These are phyloP conservation scores for Calameuta filiformis DNA, from an alignment of 2,888 invertebrate species.

Conservation along the genomic window DNA sequence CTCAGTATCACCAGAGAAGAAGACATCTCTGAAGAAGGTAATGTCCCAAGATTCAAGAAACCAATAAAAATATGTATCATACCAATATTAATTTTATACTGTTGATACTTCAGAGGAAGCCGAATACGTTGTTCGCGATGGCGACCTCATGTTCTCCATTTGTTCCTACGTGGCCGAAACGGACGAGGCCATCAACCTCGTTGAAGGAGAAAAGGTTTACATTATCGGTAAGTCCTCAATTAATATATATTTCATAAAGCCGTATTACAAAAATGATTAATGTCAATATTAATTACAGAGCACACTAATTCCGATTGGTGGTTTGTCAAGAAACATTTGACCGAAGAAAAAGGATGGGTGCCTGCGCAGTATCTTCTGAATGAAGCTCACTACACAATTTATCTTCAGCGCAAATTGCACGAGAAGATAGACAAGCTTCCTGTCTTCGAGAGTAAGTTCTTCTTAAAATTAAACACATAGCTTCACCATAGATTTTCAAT, in stretches of 20 bases:
- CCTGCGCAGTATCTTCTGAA: conserved; percentile 90
- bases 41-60: conserved; percentile 21
- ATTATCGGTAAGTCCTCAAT: conserved; percentile 73
- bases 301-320: conserved; percentile 92
- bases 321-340: conserved; percentile 89
- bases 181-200: conserved; percentile 87
- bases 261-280: conserved; percentile 3
- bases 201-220: conserved; percentile 90
- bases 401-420: conserved; percentile 87
- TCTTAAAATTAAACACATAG: background rate
- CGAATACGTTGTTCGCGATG: conserved; percentile 72
- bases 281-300: conserved; percentile 66
- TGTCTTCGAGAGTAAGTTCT: conserved; percentile 87
- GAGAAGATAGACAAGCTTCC: conserved; percentile 93
- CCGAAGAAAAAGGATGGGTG: conserved; percentile 94
- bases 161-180: conserved; percentile 88
- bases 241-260: conserved; percentile 4
- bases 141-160: conserved; percentile 84
- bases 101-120: conserved; percentile 50
- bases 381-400: conserved; percentile 82
- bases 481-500: background rate
- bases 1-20: conserved; percentile 78
- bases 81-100: conserved; percentile 8
- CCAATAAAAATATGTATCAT: conserved; percentile 12
- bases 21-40: conserved; percentile 72